Base-by-base conservation (phyloP, 2,797 vertebrate genomes). In the Microchirus variegatus region DNA sequence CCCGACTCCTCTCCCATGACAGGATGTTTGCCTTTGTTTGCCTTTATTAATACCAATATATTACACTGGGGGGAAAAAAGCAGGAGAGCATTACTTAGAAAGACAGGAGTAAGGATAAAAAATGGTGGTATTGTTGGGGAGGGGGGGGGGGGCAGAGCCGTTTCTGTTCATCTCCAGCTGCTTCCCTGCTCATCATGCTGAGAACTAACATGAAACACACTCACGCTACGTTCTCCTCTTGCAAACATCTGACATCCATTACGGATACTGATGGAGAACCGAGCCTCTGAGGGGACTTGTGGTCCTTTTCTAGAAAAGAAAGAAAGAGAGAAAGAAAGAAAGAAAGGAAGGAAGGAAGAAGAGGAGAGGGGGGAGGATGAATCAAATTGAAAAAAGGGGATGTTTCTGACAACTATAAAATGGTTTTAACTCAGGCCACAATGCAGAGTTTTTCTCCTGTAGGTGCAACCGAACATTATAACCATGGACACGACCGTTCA, bases 231-330 rank as follows among this genome's bases (percentile, higher is more conserved):
- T 77, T 84, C 90, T 90, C 86, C 84, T 90, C 79, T 90, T 89
- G 78, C 81, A 83, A 80, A 92, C 92, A 93, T 93, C 91, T 94
- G 93, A 91, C 90, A 90, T 90, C 87, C 90, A 94, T 94, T 94
- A 93, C 75, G 74, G 75, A 88, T 84, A 77, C 67, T 63, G 85
- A 85, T 83, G 84, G 80, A 89, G 87, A 77, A 87, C 80, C 75
- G 52, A 76, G 77, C 79, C 82, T 88, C 75, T 53, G 77, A 83
- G 84, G 85, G 78, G 79, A 87, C 85, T 88, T 85, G 84, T 19
- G 81, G 89, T 87, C 82, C 80, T 87, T 81, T 83, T 69, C 19
- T 59, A 55, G 59, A 65, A 78, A 74, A 80, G 70, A 71, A 79
- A 81, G 55, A 53, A 67, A 70, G 41, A 7, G 19, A 46, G 9